Percentiles rank a stretch among this genome's conserved stretches.
Conservation (phyloP, 1,140 invertebrate species). For the Bombus pascuorum region DNA sequence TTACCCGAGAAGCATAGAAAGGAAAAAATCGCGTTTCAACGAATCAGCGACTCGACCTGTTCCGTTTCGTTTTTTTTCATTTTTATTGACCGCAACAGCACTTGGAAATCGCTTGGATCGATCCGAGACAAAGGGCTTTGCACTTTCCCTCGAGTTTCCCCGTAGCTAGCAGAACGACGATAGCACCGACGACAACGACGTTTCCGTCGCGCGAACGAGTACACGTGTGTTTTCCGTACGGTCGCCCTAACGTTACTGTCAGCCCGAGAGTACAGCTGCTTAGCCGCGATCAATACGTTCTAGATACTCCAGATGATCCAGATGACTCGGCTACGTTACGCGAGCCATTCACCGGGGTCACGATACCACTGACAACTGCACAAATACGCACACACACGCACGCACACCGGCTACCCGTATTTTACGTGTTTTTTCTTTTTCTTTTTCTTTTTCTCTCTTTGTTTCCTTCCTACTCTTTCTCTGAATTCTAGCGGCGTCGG, state of each 20-base stretch:
- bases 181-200: constrained; percentile 21
- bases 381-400: no score
- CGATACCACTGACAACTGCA: neutral
- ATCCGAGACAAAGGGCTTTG: neutral
- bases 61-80: neutral
- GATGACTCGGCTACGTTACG: constrained; percentile 50
- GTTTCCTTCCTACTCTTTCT: no score
- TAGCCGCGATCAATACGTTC: constrained; percentile 78
- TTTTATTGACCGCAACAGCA: neutral
- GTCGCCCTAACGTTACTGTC: constrained; percentile 77
- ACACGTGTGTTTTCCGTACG: constrained; percentile 77
- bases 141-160: constrained; percentile 35
- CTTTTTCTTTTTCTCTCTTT: neutral
- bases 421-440: no score
- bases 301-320: constrained; percentile 77
- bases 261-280: constrained; percentile 71
- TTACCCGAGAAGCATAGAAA: neutral
- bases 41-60: no score
- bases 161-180: constrained; percentile 38
- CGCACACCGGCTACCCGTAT: neutral
- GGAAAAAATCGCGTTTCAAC: neutral
- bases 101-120: constrained; percentile 12
- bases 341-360: constrained; percentile 54
- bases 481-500: neutral
- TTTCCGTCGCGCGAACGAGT: constrained; percentile 47